Percentiles rank a stretch among this genome's conserved stretches.
These are phyloP conservation scores for Chlamydotis undulata DNA, from an alignment of 2,113 vertebrate species.

Conservation along the genomic window DNA sequence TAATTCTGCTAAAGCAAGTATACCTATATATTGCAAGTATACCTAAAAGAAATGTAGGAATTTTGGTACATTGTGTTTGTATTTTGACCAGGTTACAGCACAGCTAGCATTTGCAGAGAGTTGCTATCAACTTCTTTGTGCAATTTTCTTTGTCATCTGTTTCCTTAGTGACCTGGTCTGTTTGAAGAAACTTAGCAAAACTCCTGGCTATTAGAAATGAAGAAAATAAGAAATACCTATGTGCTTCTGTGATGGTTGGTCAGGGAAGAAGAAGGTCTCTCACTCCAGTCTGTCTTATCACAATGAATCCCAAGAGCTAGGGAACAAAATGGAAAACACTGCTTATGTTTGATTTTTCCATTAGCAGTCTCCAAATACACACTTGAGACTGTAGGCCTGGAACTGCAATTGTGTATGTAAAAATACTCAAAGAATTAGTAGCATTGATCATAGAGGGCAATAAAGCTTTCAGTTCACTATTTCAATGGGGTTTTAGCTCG, in stretches of 20 bases:
- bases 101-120: not conserved
- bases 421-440: conserved; percentile 38
- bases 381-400: not conserved
- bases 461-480: not conserved
- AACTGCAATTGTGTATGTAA: not conserved
- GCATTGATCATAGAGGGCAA: not conserved
- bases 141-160: not conserved
- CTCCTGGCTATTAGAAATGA: not conserved
- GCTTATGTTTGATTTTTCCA: conserved; percentile 21
- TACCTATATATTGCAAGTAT: not conserved
- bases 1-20: not conserved
- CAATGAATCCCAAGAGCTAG: not conserved
- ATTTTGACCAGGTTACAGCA: not conserved
- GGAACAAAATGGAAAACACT: not conserved
- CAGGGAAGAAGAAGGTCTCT: not conserved
- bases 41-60: not conserved
- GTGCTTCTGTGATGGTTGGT: not conserved
- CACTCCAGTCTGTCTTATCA: not conserved
- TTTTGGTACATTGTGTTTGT: not conserved
- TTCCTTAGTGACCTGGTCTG: not conserved
- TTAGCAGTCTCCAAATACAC: not conserved
- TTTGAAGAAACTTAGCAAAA: not conserved
- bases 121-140: not conserved
- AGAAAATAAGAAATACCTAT: not conserved
- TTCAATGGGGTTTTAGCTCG: not conserved